Base-by-base conservation (phyloP, 2,113 vertebrate genomes). In the Chascanopsetta lugubris region DNA sequence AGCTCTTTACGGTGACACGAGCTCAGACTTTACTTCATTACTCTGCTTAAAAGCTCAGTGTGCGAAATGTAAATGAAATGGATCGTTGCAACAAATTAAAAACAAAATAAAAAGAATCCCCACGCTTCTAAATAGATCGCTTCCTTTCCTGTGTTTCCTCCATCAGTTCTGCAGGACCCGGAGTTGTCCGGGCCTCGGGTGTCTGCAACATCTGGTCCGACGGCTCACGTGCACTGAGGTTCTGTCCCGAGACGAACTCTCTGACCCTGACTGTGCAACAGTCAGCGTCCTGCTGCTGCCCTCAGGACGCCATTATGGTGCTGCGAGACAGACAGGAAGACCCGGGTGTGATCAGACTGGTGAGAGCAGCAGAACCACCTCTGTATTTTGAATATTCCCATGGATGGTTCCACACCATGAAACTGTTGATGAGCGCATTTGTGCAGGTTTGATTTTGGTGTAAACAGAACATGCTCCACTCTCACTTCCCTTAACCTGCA, bases 251-350 rank as follows among this genome's bases (percentile, higher is more conserved):
- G 0, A 91, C 85, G 0, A 85, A 86, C 73, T 91, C 87, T 1
- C 50, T 94, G 62, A 87, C 58, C 1, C 83, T 97, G 83, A 95
- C 94, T 0, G 61, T 92, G 5, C 90, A 77, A 38, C 85, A 85
- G 61, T n/a, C n/a, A n/a, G 83, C 63, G 0, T 49, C 81, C 0
- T 78, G 81, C 43, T 74, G 79, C 27, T 86, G 72, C 86, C 73
- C 77, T 47, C 54, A 93, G 69, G 86, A 85, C 0, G 82, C 84
- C 36, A 85, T 96, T 60, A 72, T 82, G 36, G 72, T 93, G 59
- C 94, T 94, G 72, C 91, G 92, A 80, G 93, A 93, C 82, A 92
- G 90, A 70, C 90, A 93, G 46, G 88, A 79, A 87, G 92, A 95
- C 61, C 80, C 69, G 55, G 32, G 80, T 65, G 77, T 92, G 69